Conservation (phyloP, 2,113 vertebrate species). For the Hemiscyllium ocellatum region DNA sequence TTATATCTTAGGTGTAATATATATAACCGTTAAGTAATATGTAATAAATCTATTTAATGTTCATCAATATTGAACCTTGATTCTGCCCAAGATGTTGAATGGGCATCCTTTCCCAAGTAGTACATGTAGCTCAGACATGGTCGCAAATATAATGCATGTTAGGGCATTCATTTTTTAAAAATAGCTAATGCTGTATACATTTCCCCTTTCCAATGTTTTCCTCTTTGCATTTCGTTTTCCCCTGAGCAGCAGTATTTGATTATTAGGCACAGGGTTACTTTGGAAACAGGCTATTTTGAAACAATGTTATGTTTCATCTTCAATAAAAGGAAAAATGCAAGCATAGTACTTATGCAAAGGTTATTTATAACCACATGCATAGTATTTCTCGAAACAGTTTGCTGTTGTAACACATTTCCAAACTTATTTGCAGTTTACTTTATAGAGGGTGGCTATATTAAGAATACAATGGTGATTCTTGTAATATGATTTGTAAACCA, state of each 20-base stretch:
- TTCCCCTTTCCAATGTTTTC: neutral
- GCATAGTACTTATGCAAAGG: too few relatives aligned
- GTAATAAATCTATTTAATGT: too few relatives aligned
- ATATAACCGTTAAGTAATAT: too few relatives aligned
- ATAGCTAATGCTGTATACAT: neutral
- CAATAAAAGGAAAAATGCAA: neutral
- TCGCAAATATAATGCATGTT: too few relatives aligned
- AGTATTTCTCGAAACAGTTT: neutral
- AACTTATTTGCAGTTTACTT: neutral
- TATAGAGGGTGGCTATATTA: neutral
- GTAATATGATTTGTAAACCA: neutral
- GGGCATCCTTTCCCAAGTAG: too few relatives aligned
- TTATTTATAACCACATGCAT: neutral
- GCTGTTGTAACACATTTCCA: neutral
- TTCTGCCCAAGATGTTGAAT: too few relatives aligned
- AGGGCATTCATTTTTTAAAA: neutral
- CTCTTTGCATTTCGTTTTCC: neutral
- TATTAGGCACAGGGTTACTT: neutral
- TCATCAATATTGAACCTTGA: too few relatives aligned
- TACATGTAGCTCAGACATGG: too few relatives aligned
- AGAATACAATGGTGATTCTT: neutral
- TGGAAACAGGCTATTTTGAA: neutral
- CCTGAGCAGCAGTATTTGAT: neutral
- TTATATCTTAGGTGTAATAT: too few relatives aligned
- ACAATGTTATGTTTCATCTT: neutral